phyloP scores from a whole-genome alignment of 2,888 invertebrate genomes.

The Spodoptera picta region DNA sequence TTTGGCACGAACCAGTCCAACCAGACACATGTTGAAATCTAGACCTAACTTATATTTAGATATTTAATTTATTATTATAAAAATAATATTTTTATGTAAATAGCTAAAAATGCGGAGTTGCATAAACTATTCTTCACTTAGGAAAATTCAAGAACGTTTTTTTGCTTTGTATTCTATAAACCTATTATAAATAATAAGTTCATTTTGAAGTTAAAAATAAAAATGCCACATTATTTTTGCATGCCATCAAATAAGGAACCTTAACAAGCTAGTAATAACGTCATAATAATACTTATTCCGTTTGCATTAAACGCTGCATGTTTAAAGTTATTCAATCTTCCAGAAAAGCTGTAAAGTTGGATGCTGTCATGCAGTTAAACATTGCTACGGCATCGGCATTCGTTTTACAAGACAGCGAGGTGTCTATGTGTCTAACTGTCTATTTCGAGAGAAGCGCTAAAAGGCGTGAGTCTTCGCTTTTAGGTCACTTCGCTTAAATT shows the following conservation, averaged over 20 bases:
- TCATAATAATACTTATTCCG: slow-evolving; percentile 1
- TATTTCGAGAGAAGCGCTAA: slow-evolving; percentile 78
- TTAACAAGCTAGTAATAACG: no score
- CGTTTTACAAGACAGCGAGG: slow-evolving; percentile 61
- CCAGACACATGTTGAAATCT: slow-evolving; percentile 6
- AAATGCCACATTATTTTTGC: no score
- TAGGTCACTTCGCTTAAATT: slow-evolving; percentile 75
- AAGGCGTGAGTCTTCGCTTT: slow-evolving; percentile 75
- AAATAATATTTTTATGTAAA: no score
- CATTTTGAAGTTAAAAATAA: no score
- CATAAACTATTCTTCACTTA: no score
- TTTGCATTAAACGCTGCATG: slow-evolving; percentile 18
- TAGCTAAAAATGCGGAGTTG: no score
- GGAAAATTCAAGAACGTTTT: no score
- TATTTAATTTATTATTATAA: no score
- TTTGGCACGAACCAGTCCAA: slow-evolving; percentile 6
- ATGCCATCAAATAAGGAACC: no score
- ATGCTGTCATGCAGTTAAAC: slow-evolving; percentile 36
- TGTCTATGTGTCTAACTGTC: slow-evolving; percentile 63
- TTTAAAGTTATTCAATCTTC: slow-evolving; percentile 9
- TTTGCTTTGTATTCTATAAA: no score
- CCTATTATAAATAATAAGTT: no score
- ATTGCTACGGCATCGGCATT: slow-evolving; percentile 52
- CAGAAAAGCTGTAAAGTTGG: slow-evolving; percentile 27
- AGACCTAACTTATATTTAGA: slow-evolving; percentile 8